Evolutionary conservation across 1,140 invertebrate species (phyloP), one percentile per base, ranked within the genome.

Genomic region (Phthorimaea operculella): DNA sequence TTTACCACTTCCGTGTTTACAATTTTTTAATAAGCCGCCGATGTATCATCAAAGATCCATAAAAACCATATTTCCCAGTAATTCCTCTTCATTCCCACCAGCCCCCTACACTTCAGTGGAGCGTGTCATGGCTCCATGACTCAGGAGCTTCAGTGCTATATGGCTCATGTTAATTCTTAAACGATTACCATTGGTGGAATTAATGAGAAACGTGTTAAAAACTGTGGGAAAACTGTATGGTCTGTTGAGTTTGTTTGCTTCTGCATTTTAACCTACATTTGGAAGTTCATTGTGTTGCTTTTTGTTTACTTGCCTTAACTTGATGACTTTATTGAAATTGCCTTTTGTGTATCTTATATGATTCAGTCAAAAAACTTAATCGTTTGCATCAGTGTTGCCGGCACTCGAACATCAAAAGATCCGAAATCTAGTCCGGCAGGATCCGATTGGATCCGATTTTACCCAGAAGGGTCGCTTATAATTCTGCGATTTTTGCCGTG

Each of bases 231-330:
- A 39, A 39, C 10, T n/a, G 10, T 39, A 39, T n/a, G 36, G 36
- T 39, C 36, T 10, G n/a, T 10, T 39, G n/a, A 10, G 36, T 39
- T 39, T 39, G 6, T 28, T 39, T 39, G 10, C 36, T 39, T 39
- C 36, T 56, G 51, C 51, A 44, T 12, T 28, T 45, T 42, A 50
- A n/a, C 10, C 52, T 51, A 18, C 51, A 47, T 36, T 39, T 28
- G 21, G n/a, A n/a, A n/a, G n/a, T n/a, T n/a, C n/a, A n/a, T n/a
- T n/a, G n/a, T n/a, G n/a, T n/a, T n/a, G n/a, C n/a, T n/a, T n/a
- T n/a, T n/a, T n/a, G n/a, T n/a, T n/a, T n/a, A n/a, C n/a, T 28
- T 28, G 21, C 6, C 6, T 28, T 28, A 6, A 28, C 21, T 28
- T 2, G 21, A 2, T 28, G 2, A 28, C 21, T 28, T 28, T 28